phyloP scores from a whole-genome alignment of 2,888 invertebrate species.

The Trachelus tabidus region DNA sequence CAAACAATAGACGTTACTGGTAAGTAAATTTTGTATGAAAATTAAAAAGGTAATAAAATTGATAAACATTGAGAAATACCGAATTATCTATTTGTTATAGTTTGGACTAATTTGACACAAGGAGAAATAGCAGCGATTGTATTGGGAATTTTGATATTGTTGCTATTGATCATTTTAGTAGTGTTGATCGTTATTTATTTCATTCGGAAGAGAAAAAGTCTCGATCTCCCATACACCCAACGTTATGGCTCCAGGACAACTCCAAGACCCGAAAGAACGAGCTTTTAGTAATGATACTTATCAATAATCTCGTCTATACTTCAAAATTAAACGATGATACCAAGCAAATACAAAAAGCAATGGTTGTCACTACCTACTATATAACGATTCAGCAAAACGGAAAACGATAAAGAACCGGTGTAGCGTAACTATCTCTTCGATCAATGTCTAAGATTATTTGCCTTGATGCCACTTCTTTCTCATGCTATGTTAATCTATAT shows the following conservation, averaged over 20 bases:
- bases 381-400: not conserved
- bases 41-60: conserved; percentile 62
- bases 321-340: not conserved
- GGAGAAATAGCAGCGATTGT: conserved; percentile 78
- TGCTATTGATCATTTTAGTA: conserved; percentile 72
- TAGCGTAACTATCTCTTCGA: not conserved
- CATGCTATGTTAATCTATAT: not conserved
- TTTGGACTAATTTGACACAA: conserved; percentile 65
- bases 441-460: not conserved
- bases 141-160: conserved; percentile 73
- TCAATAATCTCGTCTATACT: not conserved
- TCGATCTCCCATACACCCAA: conserved; percentile 71
- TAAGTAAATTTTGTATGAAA: conserved; percentile 48
- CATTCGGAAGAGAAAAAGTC: conserved; percentile 69
- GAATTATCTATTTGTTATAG: conserved; percentile 66
- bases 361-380: not conserved
- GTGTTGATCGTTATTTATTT: conserved; percentile 73
- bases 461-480: not conserved
- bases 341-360: not conserved
- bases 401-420: not conserved
- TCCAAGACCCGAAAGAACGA: conserved; percentile 47
- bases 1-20: conserved; percentile 73
- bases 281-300: conserved; percentile 32
- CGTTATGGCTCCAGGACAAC: conserved; percentile 58
- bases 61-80: conserved; percentile 71